These are phyloP conservation scores for Ennomos erosarius DNA, from an alignment of 2,888 invertebrate species.

Conservation along the genomic window DNA sequence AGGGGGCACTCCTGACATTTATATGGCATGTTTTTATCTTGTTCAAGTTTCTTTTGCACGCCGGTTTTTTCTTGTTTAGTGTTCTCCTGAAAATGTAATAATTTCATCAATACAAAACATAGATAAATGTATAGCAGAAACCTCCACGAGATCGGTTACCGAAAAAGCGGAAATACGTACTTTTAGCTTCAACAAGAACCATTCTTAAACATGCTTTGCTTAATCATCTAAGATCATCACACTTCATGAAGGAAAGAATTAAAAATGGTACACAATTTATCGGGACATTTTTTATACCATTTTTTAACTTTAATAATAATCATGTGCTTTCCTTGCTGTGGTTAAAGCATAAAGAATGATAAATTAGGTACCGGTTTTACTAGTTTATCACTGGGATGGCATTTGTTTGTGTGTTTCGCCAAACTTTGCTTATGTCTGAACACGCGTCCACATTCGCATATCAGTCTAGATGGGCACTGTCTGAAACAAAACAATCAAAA, in stretches of 20 bases:
- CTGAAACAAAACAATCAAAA: constrained; percentile 43
- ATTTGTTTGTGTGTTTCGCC: constrained; percentile 48
- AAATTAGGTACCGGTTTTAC: constrained; percentile 23
- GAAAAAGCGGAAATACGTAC: too few relatives aligned
- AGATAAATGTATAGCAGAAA: too few relatives aligned
- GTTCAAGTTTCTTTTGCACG: constrained; percentile 16
- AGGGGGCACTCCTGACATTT: constrained; percentile 60
- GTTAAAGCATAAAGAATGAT: too few relatives aligned
- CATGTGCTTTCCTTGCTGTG: too few relatives aligned
- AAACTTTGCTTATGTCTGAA: constrained; percentile 54
- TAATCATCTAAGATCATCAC: too few relatives aligned
- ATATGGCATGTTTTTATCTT: constrained; percentile 41
- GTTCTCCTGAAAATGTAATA: constrained; percentile 29
- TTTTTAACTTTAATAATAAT: too few relatives aligned
- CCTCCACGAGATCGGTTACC: too few relatives aligned
- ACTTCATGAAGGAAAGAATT: too few relatives aligned
- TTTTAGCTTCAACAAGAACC: too few relatives aligned
- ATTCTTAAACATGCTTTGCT: too few relatives aligned
- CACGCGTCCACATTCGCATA: constrained; percentile 58
- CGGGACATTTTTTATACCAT: too few relatives aligned
- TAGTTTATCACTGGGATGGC: constrained; percentile 40
- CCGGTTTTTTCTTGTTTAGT: constrained; percentile 23
- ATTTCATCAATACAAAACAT: background rate
- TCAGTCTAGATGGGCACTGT: constrained; percentile 50
- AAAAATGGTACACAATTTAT: too few relatives aligned